A percentile compares a stretch with the other conserved stretches of the same genome.
Evolutionary conservation across 1,140 invertebrate species (phyloP).

Genomic region (Idris sp.): DNA sequence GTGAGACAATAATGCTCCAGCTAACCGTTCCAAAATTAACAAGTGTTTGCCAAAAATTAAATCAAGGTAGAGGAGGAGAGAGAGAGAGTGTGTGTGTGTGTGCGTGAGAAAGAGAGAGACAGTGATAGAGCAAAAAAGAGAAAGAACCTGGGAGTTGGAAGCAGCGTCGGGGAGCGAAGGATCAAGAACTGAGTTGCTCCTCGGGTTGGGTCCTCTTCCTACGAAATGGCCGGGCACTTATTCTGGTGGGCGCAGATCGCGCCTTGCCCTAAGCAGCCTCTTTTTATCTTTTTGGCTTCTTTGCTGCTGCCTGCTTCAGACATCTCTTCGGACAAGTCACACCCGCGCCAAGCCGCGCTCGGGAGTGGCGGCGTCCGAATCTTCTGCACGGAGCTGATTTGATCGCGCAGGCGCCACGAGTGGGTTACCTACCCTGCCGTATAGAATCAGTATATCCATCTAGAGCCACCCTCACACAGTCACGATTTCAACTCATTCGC

Average conservation of each 20-base stretch:
- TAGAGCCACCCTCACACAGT: slow-evolving; percentile 48
- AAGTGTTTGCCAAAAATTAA: no score
- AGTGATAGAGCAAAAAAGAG: slow-evolving; percentile 7
- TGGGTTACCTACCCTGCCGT: slow-evolving; percentile 55
- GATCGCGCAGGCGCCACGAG: slow-evolving; percentile 72
- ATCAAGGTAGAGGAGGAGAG: no score
- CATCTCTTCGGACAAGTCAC: slow-evolving; percentile 76
- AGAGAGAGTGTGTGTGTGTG: background rate
- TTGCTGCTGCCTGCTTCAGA: slow-evolving; percentile 66
- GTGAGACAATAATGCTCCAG: no score
- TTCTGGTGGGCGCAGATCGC: slow-evolving; percentile 52
- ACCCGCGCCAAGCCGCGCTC: slow-evolving; percentile 78
- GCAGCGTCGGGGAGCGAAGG: slow-evolving; percentile 56
- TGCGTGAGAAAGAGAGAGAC: background rate
- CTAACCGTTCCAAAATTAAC: no score
- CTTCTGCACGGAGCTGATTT: slow-evolving; percentile 72
- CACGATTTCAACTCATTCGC: slow-evolving; percentile 34
- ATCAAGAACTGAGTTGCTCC: slow-evolving; percentile 38
- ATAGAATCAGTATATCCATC: slow-evolving; percentile 42
- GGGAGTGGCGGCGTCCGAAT: slow-evolving; percentile 78
- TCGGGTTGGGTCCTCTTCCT: slow-evolving; percentile 61
- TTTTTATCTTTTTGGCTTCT: slow-evolving; percentile 53
- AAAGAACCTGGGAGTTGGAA: slow-evolving; percentile 55
- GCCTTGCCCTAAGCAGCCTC: slow-evolving; percentile 48
- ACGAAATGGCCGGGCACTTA: slow-evolving; percentile 53